phyloP scores from a whole-genome alignment of 2,113 vertebrate species.

The Orycteropus afer region DNA sequence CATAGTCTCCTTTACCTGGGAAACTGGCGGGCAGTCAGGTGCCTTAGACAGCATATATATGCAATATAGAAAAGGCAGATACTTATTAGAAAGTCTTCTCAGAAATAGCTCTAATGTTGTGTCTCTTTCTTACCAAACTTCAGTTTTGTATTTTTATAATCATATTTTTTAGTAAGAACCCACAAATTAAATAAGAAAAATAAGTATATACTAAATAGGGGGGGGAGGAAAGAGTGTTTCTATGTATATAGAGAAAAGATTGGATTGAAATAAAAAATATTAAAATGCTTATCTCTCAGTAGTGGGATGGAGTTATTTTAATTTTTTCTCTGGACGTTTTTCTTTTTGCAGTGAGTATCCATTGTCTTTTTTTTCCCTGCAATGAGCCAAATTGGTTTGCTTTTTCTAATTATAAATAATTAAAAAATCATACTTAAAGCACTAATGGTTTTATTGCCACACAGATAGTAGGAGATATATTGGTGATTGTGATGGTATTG shows the following conservation, averaged over 20 bases:
- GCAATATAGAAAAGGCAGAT: background rate
- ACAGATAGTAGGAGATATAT: background rate
- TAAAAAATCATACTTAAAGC: background rate
- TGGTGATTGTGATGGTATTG: background rate
- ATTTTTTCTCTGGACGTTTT: background rate
- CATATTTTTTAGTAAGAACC: background rate
- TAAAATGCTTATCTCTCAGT: background rate
- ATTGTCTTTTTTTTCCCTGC: background rate
- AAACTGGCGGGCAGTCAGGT: background rate
- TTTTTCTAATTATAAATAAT: slow-evolving; percentile 12
- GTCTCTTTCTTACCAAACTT: background rate
- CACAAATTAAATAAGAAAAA: background rate
- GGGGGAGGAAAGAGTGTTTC: background rate
- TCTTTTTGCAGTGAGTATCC: background rate
- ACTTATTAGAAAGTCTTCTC: background rate
- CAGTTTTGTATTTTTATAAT: background rate
- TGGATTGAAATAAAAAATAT: background rate
- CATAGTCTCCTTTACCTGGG: background rate
- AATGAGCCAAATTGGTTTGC: background rate
- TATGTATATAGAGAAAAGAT: background rate
- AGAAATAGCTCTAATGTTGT: background rate
- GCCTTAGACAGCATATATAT: background rate
- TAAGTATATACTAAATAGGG: background rate
- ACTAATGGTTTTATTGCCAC: background rate
- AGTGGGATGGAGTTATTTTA: background rate